phyloP scores from a whole-genome alignment of 1,140 invertebrate species.

The Leptonema lineaticorne region DNA sequence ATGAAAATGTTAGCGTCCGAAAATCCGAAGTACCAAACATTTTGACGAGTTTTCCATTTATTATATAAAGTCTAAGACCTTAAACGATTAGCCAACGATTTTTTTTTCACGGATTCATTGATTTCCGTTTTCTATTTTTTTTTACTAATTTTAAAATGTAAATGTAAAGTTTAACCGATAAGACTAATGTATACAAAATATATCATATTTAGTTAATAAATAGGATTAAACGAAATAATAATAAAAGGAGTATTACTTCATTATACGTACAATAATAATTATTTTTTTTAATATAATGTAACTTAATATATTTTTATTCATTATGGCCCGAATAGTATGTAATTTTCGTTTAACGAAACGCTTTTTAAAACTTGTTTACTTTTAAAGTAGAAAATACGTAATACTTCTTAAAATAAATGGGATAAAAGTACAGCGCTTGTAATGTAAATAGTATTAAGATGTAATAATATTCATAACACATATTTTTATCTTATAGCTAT shows the following conservation, averaged over 20 bases:
- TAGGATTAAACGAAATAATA: conserved; percentile 15
- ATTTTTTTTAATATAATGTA: no score
- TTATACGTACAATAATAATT: not conserved
- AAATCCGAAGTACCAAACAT: conserved; percentile 18
- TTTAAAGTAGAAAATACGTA: conserved; percentile 19
- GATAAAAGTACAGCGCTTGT: conserved; percentile 13
- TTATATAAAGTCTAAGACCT: conserved; percentile 19
- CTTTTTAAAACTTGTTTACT: not conserved
- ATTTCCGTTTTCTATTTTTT: conserved; percentile 19
- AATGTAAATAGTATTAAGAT: not conserved
- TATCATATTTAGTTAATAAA: conserved; percentile 26
- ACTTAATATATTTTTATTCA: conserved; percentile 8
- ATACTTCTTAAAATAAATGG: conserved; percentile 20
- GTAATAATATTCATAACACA: not conserved
- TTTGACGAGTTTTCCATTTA: no score
- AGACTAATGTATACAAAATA: conserved; percentile 21
- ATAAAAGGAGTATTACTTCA: conserved; percentile 23
- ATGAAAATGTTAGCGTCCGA: conserved; percentile 1
- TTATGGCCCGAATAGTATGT: conserved; percentile 23
- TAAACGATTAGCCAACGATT: conserved; percentile 27
- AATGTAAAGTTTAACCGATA: conserved; percentile 23
- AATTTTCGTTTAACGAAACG: conserved; percentile 27
- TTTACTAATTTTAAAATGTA: no score
- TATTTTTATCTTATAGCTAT: conserved; percentile 26
- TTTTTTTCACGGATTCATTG: conserved; percentile 24